phyloP scores from a whole-genome alignment of 2,797 vertebrate species.

The Cercopithecus mitis region DNA sequence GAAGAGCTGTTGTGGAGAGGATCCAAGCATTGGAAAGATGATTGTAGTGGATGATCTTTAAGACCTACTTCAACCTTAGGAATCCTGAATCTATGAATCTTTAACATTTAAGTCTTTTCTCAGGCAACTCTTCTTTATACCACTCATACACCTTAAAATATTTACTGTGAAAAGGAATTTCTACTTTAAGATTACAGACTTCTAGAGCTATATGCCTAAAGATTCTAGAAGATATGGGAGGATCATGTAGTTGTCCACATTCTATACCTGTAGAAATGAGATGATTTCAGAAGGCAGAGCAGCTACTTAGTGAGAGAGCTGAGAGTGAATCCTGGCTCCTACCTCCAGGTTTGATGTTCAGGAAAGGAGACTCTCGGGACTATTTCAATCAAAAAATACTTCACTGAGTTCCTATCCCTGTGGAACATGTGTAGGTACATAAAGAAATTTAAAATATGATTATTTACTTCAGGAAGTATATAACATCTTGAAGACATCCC shows the following conservation, averaged over 20 bases:
- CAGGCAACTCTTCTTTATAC: not conserved
- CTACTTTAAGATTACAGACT: not conserved
- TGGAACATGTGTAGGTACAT: not conserved
- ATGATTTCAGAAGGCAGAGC: not conserved
- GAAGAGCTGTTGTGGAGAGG: not conserved
- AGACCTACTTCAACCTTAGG: not conserved
- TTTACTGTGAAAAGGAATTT: not conserved
- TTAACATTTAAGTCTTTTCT: not conserved
- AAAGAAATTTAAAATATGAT: not conserved
- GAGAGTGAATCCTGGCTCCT: not conserved
- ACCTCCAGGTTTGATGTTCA: not conserved
- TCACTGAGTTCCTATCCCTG: not conserved
- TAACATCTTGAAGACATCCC: not conserved
- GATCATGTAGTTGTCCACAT: not conserved
- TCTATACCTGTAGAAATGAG: not conserved
- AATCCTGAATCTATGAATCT: not conserved
- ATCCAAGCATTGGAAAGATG: not conserved
- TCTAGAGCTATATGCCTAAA: not conserved
- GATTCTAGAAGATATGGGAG: not conserved
- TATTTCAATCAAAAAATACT: not conserved
- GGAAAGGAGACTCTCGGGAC: not conserved
- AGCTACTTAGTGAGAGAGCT: not conserved
- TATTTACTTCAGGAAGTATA: not conserved
- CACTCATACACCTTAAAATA: not conserved
- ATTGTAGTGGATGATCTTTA: not conserved